Evolutionary conservation across 2,797 vertebrate species (phyloP), one percentile per base, ranked within the genome.

Genomic region (Acomys russatus): DNA sequence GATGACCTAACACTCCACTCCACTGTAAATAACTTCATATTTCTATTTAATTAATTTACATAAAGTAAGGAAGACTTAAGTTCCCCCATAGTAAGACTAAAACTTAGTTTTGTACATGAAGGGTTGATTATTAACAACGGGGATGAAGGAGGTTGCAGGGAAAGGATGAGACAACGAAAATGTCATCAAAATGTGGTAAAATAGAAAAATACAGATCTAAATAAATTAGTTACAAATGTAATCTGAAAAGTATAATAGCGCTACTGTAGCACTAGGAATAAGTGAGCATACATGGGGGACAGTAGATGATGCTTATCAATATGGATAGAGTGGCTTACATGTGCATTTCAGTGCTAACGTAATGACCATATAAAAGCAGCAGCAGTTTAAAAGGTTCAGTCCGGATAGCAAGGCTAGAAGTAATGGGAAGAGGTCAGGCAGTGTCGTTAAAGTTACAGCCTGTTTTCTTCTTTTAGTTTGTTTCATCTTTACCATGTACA

Each of bases 11-110:
- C 7, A 22, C 10, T 59, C 10, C 9, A 90, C 30, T 63, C 91
- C 61, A 85, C 14, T 82, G 22, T 35, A 44, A 77, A 89, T 63
- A 91, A 94, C 9, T 83, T 82, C 68, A 38, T 74, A n/a, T 63
- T 91, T 56, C n/a, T 83, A 73, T 74, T 96, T 91, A 86, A 91
- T 92, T 78, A 82, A 66, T 77, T 74, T 68, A 38, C 11, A 83
- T 9, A 64, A n/a, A 64, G 14, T 87, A 77, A 6, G 25, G 44
- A 56, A 76, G 18, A 80, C 6, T 64, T 49, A 61, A n/a, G 74
- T 73, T 11, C 77, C 73, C 49, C 78, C 59, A 56, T 0, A 73
- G 76, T 38, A 38, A 61, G 76, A 71, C 49, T 74, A 88, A 96
- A 83, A 92, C 25, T 14, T 28, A 93, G 44, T 12, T 80, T 94